These are phyloP conservation scores for Trichopria drosophilae DNA, from an alignment of 2,888 invertebrate species.

Conservation along the genomic window DNA sequence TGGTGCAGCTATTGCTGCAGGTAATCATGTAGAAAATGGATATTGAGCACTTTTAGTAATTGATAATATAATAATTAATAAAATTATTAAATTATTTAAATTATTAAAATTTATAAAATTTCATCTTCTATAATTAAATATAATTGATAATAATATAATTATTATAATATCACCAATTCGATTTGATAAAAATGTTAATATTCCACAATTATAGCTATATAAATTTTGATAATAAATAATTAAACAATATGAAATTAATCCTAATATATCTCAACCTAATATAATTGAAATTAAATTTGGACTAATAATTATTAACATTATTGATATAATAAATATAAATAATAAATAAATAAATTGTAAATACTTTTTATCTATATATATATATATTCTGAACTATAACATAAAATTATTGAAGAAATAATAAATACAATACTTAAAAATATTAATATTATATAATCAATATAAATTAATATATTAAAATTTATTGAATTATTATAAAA, in stretches of 20 bases:
- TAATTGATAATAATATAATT: constrained; percentile 30
- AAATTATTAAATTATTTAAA: constrained; percentile 40
- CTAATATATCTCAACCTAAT: constrained; percentile 75
- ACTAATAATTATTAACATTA: constrained; percentile 70
- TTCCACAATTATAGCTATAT: constrained; percentile 71
- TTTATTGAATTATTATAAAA: no score
- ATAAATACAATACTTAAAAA: constrained; percentile 69
- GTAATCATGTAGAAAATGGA: constrained; percentile 77
- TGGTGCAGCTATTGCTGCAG: constrained; percentile 76
- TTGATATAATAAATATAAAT: constrained; percentile 69
- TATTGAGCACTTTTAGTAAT: constrained; percentile 81
- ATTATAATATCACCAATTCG: constrained; percentile 56
- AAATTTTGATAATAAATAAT: constrained; percentile 73
- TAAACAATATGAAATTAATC: constrained; percentile 73
- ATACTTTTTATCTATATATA: constrained; percentile 62
- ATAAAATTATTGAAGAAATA: constrained; percentile 62
- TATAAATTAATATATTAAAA: no score
- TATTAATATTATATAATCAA: no score
- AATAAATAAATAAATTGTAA: constrained; percentile 70
- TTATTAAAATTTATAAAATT: constrained; percentile 60
- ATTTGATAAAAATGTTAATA: constrained; percentile 73
- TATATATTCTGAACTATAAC: constrained; percentile 63
- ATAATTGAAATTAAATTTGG: constrained; percentile 73
- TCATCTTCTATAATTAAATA: constrained; percentile 25
- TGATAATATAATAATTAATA: constrained; percentile 59